phyloP scores from a whole-genome alignment of 2,888 invertebrate genomes.

The Protodeltote pygarga region DNA sequence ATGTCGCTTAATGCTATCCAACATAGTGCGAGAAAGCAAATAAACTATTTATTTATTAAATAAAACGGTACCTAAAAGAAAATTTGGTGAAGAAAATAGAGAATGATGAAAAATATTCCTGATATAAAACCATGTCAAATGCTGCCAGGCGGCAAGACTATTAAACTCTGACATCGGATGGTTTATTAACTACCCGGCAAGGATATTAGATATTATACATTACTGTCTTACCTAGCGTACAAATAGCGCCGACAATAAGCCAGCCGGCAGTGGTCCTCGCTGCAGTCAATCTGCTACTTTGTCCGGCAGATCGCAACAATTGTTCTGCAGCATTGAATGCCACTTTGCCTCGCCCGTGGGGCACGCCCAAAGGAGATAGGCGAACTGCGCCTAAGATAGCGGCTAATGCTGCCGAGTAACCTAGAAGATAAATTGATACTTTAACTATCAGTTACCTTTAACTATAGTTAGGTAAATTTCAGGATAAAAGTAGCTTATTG shows the following conservation, averaged over 20 bases:
- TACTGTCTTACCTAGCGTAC: constrained; percentile 92
- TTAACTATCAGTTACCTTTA: too few relatives aligned
- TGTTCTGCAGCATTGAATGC: constrained; percentile 99
- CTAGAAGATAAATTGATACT: constrained; percentile 61
- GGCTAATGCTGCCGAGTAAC: constrained; percentile 97
- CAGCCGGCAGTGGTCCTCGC: constrained; percentile 99
- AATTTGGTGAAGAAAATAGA: too few relatives aligned
- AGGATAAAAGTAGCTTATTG: too few relatives aligned
- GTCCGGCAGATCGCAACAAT: constrained; percentile 97
- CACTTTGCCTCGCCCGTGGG: constrained; percentile 98
- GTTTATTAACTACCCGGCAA: neutral
- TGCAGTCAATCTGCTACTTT: constrained; percentile 97
- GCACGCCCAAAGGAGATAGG: constrained; percentile 96
- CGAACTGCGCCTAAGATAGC: constrained; percentile 97
- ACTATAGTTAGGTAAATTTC: too few relatives aligned
- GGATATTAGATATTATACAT: neutral
- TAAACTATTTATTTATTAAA: too few relatives aligned
- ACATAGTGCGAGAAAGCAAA: too few relatives aligned
- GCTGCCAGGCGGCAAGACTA: neutral
- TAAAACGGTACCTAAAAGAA: too few relatives aligned
- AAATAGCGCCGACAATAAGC: constrained; percentile 98
- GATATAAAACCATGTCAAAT: too few relatives aligned
- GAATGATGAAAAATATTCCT: too few relatives aligned
- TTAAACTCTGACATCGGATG: neutral
- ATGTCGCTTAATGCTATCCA: too few relatives aligned